These are phyloP conservation scores for Rhamphomyia laevipes DNA, from an alignment of 2,888 invertebrate genomes.

Conservation along the genomic window DNA sequence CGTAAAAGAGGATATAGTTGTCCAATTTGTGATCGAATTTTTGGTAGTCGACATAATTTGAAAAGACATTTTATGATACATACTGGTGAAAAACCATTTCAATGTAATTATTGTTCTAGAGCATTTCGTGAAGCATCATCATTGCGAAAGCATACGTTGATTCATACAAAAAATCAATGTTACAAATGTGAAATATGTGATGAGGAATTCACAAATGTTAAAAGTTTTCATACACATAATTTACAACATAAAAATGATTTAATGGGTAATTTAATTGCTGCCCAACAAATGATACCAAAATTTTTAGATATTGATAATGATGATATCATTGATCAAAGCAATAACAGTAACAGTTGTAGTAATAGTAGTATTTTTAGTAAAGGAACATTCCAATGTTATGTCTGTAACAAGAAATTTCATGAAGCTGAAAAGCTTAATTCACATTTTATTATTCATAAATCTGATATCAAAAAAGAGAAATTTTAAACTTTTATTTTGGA, in stretches of 20 bases:
- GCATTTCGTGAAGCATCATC: constrained; percentile 35
- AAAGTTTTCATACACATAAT: constrained; percentile 8
- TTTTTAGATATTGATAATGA: too few species aligned
- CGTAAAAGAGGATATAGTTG: constrained; percentile 27
- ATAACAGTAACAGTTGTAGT: too few species aligned
- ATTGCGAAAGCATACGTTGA: constrained; percentile 33
- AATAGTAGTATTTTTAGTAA: background rate
- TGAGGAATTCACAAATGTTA: constrained; percentile 29
- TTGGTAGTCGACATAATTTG: constrained; percentile 35
- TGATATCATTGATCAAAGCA: too few species aligned
- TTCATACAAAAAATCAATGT: constrained; percentile 32
- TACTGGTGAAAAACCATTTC: constrained; percentile 34
- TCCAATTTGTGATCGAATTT: constrained; percentile 32
- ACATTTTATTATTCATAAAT: constrained; percentile 19
- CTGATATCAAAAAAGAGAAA: constrained; percentile 1
- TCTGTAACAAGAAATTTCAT: constrained; percentile 23
- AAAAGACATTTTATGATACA: constrained; percentile 37
- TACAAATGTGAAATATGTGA: constrained; percentile 31
- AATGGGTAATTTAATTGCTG: background rate
- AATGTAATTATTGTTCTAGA: constrained; percentile 31
- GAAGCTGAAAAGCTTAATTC: constrained; percentile 20
- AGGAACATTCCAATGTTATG: constrained; percentile 21
- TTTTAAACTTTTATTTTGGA: too few species aligned
- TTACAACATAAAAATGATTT: background rate
- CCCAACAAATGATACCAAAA: background rate